These are phyloP conservation scores for Lasioglossum leucozonium DNA, from an alignment of 2,888 invertebrate genomes.

Conservation along the genomic window DNA sequence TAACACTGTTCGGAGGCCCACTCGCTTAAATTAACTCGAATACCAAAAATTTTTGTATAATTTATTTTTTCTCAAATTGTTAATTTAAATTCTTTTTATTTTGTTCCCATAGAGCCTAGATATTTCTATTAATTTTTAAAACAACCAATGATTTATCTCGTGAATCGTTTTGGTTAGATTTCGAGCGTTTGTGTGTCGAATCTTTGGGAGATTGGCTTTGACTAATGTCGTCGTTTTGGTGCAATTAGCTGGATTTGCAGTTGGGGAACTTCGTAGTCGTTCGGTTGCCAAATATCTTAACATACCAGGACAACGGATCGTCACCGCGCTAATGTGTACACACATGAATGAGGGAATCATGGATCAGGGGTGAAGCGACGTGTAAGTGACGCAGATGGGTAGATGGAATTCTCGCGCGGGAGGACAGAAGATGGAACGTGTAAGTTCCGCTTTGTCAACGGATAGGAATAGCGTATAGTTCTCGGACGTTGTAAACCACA, in stretches of 20 bases:
- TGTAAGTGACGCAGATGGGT: constrained; percentile 22
- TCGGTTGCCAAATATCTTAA: constrained; percentile 32
- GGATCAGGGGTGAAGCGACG: neutral
- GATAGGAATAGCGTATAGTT: constrained; percentile 48
- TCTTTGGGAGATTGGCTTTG: neutral
- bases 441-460: constrained; percentile 61
- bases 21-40: too few species aligned
- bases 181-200: neutral
- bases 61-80: too few species aligned
- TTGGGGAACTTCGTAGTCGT: constrained; percentile 19
- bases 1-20: too few species aligned
- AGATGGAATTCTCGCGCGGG: constrained; percentile 31
- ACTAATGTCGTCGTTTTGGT: neutral
- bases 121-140: neutral
- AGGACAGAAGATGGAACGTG: constrained; percentile 49
- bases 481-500: constrained; percentile 54
- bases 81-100: too few species aligned
- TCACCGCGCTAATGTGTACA: constrained; percentile 26
- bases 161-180: neutral
- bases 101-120: too few species aligned
- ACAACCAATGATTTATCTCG: neutral
- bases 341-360: neutral
- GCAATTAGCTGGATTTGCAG: neutral
- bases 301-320: constrained; percentile 27
- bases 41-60: too few species aligned